A percentile compares a stretch with the other conserved stretches of the same genome.
Conservation (phyloP, 2,113 vertebrate genomes). For the Tylochromis polylepis region DNA sequence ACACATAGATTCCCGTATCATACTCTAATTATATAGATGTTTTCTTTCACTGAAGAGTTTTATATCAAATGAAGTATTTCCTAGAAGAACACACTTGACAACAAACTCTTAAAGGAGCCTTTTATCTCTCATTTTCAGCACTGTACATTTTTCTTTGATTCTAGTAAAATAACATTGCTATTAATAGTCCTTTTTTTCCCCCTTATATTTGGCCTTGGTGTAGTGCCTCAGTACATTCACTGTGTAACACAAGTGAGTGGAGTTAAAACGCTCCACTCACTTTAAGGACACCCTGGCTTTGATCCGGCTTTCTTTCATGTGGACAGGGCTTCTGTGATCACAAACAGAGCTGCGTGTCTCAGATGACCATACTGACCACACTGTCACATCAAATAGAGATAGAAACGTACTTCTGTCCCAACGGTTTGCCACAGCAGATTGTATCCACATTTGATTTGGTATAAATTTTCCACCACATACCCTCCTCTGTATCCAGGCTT, state of each 20-base stretch:
- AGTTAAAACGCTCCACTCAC: too few species aligned
- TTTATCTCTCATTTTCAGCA: not conserved
- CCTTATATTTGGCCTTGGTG: not conserved
- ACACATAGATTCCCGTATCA: not conserved
- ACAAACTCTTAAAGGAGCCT: not conserved
- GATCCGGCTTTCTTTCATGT: accelerated
- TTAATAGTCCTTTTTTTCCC: not conserved
- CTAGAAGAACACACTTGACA: not conserved
- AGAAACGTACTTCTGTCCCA: not conserved
- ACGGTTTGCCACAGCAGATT: not conserved
- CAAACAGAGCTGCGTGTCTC: not conserved
- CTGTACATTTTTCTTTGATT: not conserved
- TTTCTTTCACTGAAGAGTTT: not conserved
- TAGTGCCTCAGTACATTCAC: not conserved
- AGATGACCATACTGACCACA: not conserved
- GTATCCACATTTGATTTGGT: not conserved
- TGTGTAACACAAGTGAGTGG: not conserved
- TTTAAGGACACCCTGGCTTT: not conserved
- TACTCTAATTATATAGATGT: not conserved
- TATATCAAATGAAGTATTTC: not conserved
- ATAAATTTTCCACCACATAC: not conserved
- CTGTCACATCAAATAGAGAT: not conserved
- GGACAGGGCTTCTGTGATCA: not conserved
- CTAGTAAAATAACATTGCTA: not conserved
- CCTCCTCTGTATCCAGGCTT: not conserved